These are phyloP conservation scores for Potamarius usumacintae DNA, from an alignment of 2,113 vertebrate species.

Conservation along the genomic window DNA sequence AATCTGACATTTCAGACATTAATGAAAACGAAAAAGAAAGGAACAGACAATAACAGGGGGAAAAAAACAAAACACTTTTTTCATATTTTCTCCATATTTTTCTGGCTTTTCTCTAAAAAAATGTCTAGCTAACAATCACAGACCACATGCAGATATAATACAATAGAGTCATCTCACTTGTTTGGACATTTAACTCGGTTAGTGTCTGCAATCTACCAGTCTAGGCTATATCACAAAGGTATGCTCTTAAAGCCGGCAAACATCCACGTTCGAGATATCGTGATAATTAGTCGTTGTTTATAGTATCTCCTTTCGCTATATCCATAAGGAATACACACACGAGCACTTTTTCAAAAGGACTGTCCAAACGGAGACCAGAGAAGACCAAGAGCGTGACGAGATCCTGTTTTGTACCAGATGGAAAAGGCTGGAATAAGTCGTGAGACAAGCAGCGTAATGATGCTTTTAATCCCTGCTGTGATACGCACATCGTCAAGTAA, in stretches of 20 bases:
- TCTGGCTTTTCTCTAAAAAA: conserved; percentile 70
- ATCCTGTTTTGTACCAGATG: conserved; percentile 68
- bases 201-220: conserved; percentile 78
- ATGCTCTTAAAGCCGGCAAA: conserved; percentile 74
- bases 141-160: conserved; percentile 74
- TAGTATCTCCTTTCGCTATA: conserved; percentile 67
- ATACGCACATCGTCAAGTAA: conserved; percentile 14
- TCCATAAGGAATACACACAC: conserved; percentile 66
- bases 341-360: conserved; percentile 67
- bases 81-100: conserved; percentile 51
- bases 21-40: conserved; percentile 60
- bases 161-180: conserved; percentile 74
- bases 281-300: conserved; percentile 67
- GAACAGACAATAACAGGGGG: conserved; percentile 44
- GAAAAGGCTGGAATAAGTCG: conserved; percentile 26
- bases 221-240: conserved; percentile 80
- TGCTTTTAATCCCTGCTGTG: conserved; percentile 21
- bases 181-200: conserved; percentile 71
- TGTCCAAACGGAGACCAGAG: conserved; percentile 60
- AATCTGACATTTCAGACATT: conserved; percentile 69
- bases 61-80: conserved; percentile 57
- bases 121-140: conserved; percentile 76
- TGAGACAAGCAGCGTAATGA: not conserved
- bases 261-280: conserved; percentile 75
- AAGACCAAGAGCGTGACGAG: conserved; percentile 63